phyloP scores from a whole-genome alignment of 1,140 invertebrate genomes.

The Mactra quadrangularis region DNA sequence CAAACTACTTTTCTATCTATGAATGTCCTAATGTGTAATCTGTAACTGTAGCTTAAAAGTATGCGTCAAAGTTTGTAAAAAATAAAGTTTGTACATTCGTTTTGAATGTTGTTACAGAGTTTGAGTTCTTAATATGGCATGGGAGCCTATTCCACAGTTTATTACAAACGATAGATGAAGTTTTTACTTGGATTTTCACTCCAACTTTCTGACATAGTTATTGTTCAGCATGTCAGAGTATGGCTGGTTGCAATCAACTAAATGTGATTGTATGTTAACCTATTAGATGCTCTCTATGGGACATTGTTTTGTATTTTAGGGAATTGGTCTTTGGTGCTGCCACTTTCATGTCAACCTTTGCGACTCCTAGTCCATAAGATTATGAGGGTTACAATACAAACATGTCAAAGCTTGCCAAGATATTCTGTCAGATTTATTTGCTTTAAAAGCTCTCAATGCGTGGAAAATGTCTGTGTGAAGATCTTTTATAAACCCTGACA shows the following conservation, averaged over 20 bases:
- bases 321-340: constrained; percentile 7
- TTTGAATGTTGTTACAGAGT: too few species aligned
- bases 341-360: constrained; percentile 38
- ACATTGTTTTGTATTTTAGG: constrained; percentile 57
- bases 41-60: too few species aligned
- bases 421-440: constrained; percentile 50
- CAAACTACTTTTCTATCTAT: too few species aligned
- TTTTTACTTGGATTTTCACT: too few species aligned
- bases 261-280: constrained; percentile 44
- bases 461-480: neutral
- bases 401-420: constrained; percentile 27
- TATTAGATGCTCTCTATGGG: constrained; percentile 47
- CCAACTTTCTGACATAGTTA: neutral
- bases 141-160: too few species aligned
- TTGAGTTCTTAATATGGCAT: too few species aligned
- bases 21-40: too few species aligned
- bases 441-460: constrained; percentile 49
- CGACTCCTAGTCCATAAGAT: constrained; percentile 47
- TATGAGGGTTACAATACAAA: constrained; percentile 35
- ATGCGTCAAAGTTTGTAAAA: too few species aligned
- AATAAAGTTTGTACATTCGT: too few species aligned
- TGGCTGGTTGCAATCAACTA: constrained; percentile 21
- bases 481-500: constrained; percentile 31
- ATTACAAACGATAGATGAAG: too few species aligned
- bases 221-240: constrained; percentile 14